phyloP scores from a whole-genome alignment of 2,888 invertebrate species.

The Theodoxus fluviatilis region DNA sequence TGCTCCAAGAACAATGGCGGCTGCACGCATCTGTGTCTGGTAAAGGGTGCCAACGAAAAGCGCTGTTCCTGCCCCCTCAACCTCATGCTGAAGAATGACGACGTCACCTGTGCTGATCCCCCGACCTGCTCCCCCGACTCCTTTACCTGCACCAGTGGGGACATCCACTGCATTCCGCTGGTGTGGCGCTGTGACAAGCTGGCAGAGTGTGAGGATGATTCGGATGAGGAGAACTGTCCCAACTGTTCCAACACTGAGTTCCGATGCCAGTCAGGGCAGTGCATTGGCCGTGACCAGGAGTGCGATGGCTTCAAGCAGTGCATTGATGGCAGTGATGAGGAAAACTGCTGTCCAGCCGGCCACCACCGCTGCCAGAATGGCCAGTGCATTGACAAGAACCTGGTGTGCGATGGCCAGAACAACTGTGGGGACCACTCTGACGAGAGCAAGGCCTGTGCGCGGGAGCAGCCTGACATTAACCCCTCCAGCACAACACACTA shows the following conservation, averaged over 20 bases:
- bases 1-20: slow-evolving; percentile 75
- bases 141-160: slow-evolving; percentile 91
- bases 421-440: slow-evolving; percentile 46
- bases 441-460: slow-evolving; percentile 14
- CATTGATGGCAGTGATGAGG: slow-evolving; percentile 47
- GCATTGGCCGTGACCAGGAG: slow-evolving; percentile 39
- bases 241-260: slow-evolving; percentile 58
- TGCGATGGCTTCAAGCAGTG: slow-evolving; percentile 57
- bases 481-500: slow-evolving; percentile 50
- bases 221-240: slow-evolving; percentile 61
- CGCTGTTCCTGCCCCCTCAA: slow-evolving; percentile 81
- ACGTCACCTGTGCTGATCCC: slow-evolving; percentile 71
- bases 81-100: slow-evolving; percentile 69
- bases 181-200: slow-evolving; percentile 97
- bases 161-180: slow-evolving; percentile 84
- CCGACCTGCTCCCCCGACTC: slow-evolving; percentile 69
- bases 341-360: slow-evolving; percentile 34
- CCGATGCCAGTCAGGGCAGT: slow-evolving; percentile 48
- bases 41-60: slow-evolving; percentile 64
- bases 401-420: slow-evolving; percentile 45
- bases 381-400: slow-evolving; percentile 38
- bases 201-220: slow-evolving; percentile 62
- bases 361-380: slow-evolving; percentile 47
- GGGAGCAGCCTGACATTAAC: slow-evolving; percentile 21
- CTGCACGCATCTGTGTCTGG: slow-evolving; percentile 93